A percentile compares a stretch with the other conserved stretches of the same genome.
Evolutionary conservation across 2,888 invertebrate species (phyloP).

Genomic region (Crioceris asparagi): DNA sequence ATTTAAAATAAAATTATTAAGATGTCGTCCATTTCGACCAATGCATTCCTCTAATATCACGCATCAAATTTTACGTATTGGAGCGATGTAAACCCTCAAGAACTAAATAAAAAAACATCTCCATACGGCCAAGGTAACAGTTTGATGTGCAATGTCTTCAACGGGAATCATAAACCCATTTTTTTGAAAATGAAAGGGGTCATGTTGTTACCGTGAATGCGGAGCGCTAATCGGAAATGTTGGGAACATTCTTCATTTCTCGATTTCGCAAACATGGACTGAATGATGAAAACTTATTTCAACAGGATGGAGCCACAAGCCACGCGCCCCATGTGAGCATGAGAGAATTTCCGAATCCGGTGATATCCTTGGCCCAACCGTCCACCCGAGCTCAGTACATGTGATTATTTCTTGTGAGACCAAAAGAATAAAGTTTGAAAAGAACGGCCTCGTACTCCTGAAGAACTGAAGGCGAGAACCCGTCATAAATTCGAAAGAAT

Average conservation of each 20-base stretch:
- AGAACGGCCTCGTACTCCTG: conserved; percentile 9
- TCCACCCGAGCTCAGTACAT: conserved; percentile 4
- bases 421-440: conserved; percentile 7
- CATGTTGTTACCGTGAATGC: conserved; percentile 2
- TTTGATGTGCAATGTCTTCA: conserved; percentile 5
- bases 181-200: conserved; percentile 4
- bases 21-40: too few relatives aligned
- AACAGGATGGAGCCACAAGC: conserved; percentile 4
- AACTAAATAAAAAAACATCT: background rate
- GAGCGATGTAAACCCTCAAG: background rate
- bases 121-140: conserved; percentile 7
- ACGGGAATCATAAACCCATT: conserved; percentile 6
- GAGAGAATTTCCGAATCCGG: background rate
- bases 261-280: conserved; percentile 1
- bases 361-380: conserved; percentile 2
- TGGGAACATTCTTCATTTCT: background rate
- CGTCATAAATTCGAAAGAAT: conserved; percentile 8
- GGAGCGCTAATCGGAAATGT: conserved; percentile 1
- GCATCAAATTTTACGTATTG: too few relatives aligned
- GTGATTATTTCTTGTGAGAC: conserved; percentile 2
- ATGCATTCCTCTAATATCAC: too few relatives aligned
- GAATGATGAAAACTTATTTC: conserved; percentile 2
- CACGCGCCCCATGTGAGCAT: conserved; percentile 1
- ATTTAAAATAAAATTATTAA: too few relatives aligned
- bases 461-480: conserved; percentile 9